Conservation (phyloP, 1,140 invertebrate species). For the Frieseomelitta varia region DNA sequence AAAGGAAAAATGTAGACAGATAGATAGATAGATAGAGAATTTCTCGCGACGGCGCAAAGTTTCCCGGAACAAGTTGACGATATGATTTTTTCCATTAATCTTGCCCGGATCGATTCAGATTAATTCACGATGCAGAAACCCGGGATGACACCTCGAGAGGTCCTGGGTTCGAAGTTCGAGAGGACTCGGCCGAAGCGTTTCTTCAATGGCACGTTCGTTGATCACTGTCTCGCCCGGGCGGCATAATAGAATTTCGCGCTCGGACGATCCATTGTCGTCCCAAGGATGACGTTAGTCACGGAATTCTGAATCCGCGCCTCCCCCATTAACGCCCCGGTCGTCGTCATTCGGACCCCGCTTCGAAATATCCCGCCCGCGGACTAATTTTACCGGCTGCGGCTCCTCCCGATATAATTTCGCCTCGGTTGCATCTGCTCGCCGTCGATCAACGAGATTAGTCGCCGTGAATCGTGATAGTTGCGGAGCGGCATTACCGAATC, state of each 20-base stretch:
- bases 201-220: conserved; percentile 23
- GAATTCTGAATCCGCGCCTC: background rate
- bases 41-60: background rate
- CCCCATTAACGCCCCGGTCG: background rate
- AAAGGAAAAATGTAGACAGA: background rate
- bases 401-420: conserved; percentile 17
- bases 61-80: background rate
- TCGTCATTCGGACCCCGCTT: too few relatives aligned
- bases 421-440: background rate
- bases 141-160: too few relatives aligned
- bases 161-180: background rate
- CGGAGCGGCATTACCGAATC: conserved; percentile 18
- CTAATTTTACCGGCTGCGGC: conserved; percentile 19
- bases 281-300: background rate
- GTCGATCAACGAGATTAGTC: conserved; percentile 36
- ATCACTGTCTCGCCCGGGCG: conserved; percentile 30
- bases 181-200: background rate
- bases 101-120: background rate
- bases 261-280: conserved; percentile 29
- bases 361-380: conserved; percentile 1
- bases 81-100: conserved; percentile 19
- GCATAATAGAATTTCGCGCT: conserved; percentile 24
- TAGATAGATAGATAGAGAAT: too few relatives aligned
- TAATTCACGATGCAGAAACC: background rate
- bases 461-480: conserved; percentile 7